These are phyloP conservation scores for Gadopsis bispinosus DNA, from an alignment of 2,797 vertebrate genomes.

Conservation along the genomic window DNA sequence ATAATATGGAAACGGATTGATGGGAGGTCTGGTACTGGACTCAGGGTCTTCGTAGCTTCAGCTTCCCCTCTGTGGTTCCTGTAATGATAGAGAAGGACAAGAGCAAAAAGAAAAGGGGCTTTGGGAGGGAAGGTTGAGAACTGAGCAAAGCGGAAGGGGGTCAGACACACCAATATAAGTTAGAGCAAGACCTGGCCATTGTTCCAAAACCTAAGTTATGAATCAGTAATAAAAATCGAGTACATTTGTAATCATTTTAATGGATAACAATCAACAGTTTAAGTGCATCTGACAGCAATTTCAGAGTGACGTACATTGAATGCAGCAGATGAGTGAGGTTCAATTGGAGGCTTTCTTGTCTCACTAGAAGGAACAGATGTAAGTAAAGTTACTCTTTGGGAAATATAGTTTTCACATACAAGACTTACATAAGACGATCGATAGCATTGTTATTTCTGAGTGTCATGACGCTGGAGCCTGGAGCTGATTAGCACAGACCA, in stretches of 20 bases:
- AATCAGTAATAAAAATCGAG: neutral
- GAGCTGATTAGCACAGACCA: neutral
- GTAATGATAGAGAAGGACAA: neutral
- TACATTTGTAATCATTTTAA: neutral
- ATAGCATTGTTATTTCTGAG: no score
- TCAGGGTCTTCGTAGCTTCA: neutral
- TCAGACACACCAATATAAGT: neutral
- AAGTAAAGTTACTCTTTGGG: no score
- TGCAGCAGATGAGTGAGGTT: no score
- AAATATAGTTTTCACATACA: no score
- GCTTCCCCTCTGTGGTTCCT: neutral
- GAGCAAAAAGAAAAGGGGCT: neutral
- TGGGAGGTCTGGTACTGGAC: neutral
- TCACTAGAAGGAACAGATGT: no score
- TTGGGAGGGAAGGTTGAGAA: neutral
- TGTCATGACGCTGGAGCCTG: no score
- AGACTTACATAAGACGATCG: no score
- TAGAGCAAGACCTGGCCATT: neutral
- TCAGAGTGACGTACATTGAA: no score
- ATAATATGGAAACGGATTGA: slow-evolving; percentile 1
- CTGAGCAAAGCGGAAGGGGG: neutral
- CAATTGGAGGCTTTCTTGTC: no score
- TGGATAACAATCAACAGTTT: neutral
- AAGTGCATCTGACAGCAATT: no score
- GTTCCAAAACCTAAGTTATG: neutral